These are phyloP conservation scores for Intellagama lesueurii DNA, from an alignment of 2,797 vertebrate species.

Conservation along the genomic window DNA sequence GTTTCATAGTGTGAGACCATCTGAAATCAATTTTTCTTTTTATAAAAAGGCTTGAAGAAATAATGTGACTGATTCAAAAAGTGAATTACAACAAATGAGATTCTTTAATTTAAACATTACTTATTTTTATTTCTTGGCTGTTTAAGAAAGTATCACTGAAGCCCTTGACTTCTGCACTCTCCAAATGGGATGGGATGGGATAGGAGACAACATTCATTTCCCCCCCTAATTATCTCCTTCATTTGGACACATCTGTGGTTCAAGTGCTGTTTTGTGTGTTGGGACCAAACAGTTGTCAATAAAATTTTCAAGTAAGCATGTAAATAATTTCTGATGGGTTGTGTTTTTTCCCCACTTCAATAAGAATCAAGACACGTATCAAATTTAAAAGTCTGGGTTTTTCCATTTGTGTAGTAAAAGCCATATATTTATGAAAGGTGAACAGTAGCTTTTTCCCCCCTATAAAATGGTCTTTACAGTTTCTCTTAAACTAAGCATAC, in stretches of 20 bases:
- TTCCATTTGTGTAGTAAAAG: too few relatives aligned
- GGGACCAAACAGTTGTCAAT: slow-evolving; percentile 95
- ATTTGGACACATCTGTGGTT: slow-evolving; percentile 80
- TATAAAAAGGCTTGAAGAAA: slow-evolving; percentile 74
- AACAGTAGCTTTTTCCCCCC: neutral
- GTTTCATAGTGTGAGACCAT: slow-evolving; percentile 61
- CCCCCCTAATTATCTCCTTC: slow-evolving; percentile 76
- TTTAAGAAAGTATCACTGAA: slow-evolving; percentile 69
- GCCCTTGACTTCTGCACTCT: slow-evolving; percentile 73
- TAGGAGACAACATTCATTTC: slow-evolving; percentile 49
- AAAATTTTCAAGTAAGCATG: slow-evolving; percentile 95
- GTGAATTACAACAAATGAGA: slow-evolving; percentile 69
- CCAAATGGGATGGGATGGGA: slow-evolving; percentile 61
- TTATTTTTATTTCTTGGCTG: slow-evolving; percentile 68
- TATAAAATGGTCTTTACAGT: neutral
- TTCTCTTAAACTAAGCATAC: neutral
- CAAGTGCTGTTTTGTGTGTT: slow-evolving; percentile 87
- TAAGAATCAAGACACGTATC: neutral
- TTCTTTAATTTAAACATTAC: slow-evolving; percentile 74
- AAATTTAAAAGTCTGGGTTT: neutral
- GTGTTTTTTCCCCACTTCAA: neutral
- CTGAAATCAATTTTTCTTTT: slow-evolving; percentile 75
- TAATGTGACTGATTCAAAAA: slow-evolving; percentile 74
- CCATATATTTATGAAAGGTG: neutral
- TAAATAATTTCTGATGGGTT: neutral